Evolutionary conservation across 2,888 invertebrate species (phyloP).

Genomic region (Troilus luridus): DNA sequence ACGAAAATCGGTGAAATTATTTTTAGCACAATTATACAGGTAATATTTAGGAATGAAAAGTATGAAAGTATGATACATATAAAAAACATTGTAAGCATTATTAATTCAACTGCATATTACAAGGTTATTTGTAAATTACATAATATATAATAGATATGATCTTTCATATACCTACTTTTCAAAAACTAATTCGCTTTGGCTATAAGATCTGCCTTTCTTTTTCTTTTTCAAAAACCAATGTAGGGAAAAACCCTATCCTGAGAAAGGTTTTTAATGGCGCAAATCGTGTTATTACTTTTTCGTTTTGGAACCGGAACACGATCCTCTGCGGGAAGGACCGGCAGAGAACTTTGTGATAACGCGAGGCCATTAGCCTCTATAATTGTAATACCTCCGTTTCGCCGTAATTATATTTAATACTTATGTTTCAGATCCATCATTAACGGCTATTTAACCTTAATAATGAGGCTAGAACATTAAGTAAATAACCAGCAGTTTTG

Average conservation of each 20-base stretch:
- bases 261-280: constrained; percentile 45
- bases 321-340: background rate
- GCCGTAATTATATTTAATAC: constrained; percentile 6
- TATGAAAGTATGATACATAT: no score
- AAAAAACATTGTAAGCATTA: no score
- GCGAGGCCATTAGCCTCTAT: constrained; percentile 23
- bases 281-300: constrained; percentile 14
- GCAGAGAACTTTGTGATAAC: constrained; percentile 32
- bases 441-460: background rate
- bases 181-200: no score
- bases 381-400: background rate
- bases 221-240: background rate
- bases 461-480: background rate
- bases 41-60: no score
- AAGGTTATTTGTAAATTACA: no score
- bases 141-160: no score
- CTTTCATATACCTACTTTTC: no score
- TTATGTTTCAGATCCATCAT: background rate
- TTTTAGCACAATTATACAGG: no score
- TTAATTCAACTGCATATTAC: no score
- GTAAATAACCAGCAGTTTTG: background rate
- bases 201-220: no score
- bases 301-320: background rate
- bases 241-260: background rate
- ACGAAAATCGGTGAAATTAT: no score